Evolutionary conservation across 2,888 invertebrate species (phyloP), one percentile per base, ranked within the genome.

Genomic region (Euproctis similis): DNA sequence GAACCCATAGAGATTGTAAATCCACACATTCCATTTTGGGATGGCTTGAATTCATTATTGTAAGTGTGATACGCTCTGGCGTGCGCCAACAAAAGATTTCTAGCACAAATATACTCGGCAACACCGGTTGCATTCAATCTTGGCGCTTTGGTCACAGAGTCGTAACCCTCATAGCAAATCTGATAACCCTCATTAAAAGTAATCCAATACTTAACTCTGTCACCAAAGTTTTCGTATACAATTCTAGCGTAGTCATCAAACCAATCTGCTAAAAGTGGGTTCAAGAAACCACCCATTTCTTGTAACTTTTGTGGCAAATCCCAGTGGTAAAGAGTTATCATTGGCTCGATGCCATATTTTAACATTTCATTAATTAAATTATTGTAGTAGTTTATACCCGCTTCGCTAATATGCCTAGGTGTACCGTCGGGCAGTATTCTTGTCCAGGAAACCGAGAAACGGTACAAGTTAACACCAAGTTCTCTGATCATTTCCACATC

Each of bases 331-430:
- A 87, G 53, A 0, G 87, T 86, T 0, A 87, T 72, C 61, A 88
- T 68, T 0, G 91, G 91, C 30, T 74, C 61, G 30, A 92, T 90
- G 20, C 84, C 85, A 42, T 86, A 86, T 14, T 72, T 81, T 0
- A 88, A 36, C 29, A 92, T 72, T 53, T 86, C 87, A 47, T 89
- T 60, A 24, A 92, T 88, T 1, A 90, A 58, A 34, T 82, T 73
- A 41, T 88, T 87, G 59, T 92, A 92, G 61, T 89, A 90, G 7
- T 77, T 63, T 5, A 92, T 66, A 4, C 89, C 91, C 1, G 75
- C 76, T 45, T 81, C 57, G 53, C 87, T 91, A 8, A 88, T 53
- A 3, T 68, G 45, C 31, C 85, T 73, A 0, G 74, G 36, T 13
- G 75, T 63, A 2, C 87, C 89, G 24, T 73, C 81, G 0, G 90